Evolutionary conservation across 1,140 invertebrate genomes (phyloP), one percentile per base, ranked within the genome.

Genomic region (Leptinotarsa defecta): DNA sequence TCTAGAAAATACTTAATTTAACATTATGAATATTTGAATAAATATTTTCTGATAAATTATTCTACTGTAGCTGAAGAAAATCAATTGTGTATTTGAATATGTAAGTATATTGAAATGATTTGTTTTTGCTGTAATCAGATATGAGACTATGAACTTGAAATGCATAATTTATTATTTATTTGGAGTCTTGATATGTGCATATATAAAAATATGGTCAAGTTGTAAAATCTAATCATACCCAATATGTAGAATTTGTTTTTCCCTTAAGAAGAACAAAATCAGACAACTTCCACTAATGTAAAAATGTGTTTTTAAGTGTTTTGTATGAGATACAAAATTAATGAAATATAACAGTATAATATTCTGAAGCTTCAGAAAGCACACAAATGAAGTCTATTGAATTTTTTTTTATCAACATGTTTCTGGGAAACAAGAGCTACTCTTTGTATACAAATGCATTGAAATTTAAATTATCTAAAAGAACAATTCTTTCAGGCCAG

Each of bases 301-400:
- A 73, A 73, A 73, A 73, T 72, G 57, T 73, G 68, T 69, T 69
- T 27, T 72, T 67, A 64, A 73, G 71, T 73, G 71, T 73, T 67
- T 73, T 73, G 43, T 73, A 73, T 65, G 71, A 73, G 71, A 73
- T 73, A 73, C 71, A 73, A 73, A 64, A 73, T 73, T 73, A 73
- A 63, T 73, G 70, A 71, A 70, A 71, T 62, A 49, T 71, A 19
- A 57, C 52, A n/a, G 19, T 52, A 63, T 49, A 61, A 61, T 61
- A 61, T 22, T 71, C 49, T 71, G 70, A 71, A 43, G 52, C 34
- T 62, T 24, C n/a, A 24, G 48, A 61, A 57, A 61, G 70, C 70
- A 71, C 70, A 71, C 57, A 22, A 27, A 62, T 71, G 52, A 61
- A 71, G 19, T 71, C 2, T 22, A 43, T 15, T 43, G 52, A 63